Base-by-base conservation (phyloP, 2,888 invertebrate genomes). In the Napeogenes inachia region DNA sequence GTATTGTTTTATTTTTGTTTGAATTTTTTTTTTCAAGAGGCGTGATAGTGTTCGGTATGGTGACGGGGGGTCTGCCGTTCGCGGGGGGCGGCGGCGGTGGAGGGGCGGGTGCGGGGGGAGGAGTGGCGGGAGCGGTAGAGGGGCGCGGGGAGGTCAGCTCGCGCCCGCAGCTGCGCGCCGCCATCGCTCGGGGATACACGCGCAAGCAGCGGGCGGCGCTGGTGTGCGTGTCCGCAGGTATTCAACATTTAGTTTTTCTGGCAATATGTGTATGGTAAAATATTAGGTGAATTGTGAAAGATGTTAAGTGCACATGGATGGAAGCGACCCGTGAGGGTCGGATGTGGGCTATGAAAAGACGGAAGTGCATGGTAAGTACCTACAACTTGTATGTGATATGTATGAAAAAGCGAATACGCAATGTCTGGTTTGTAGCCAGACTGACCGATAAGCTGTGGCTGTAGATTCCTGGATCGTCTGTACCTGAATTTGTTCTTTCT, bases 41-140 rank as follows among this genome's bases (percentile, higher is more conserved):
- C 45, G 93, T 95, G 71, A 94, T 95, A 65, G 90, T 94, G 67
- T 95, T 94, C 85, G 94, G 94, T 56, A 94, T 95, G 94, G 92
- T 94, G 74, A 91, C 94, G 30, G 95, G 95, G 8, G 92, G 92
- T 62, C 86, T 95, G 71, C 95, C 95, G 56, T 95, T 95, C 83
- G 81, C 92, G 63, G 86, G 72, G 66, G 78, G 80, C 60, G 81
- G 76, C 63, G 65, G 77, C 45, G 78, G 77, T 57, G 75, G 76
- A 57, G 76, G 80, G 45, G 78, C 82, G 91, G 71, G 75, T 81
- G 94, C 30, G 12, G 68, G 77, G 45, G 78, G 76, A 57, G 75
- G 76, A 57, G 76, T 79, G 45, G 78, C 82, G 91, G 71, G 21
- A 1, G 21, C 1, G 21, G 21, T 21, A 21, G 21, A 21, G 21